A percentile compares a stretch with the other conserved stretches of the same genome.
phyloP scores from a whole-genome alignment of 2,888 invertebrate species.

The Leptopilina myrica region DNA sequence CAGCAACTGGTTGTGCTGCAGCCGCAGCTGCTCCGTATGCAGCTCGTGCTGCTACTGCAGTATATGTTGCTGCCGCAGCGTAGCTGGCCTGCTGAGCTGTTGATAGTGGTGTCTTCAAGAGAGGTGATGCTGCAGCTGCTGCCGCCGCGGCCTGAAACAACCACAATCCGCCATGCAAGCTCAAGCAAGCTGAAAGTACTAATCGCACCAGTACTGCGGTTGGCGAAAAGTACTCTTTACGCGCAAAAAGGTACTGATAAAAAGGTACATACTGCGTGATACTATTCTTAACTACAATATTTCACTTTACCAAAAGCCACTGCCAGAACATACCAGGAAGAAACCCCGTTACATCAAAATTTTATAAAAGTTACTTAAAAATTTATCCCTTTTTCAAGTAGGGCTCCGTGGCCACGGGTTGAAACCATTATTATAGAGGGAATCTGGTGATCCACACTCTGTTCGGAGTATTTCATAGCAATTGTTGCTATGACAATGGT shows the following conservation, averaged over 20 bases:
- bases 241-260: slow-evolving; percentile 48
- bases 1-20: slow-evolving; percentile 84
- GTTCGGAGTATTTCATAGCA: too few relatives aligned
- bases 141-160: slow-evolving; percentile 81
- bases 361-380: not conserved
- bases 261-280: slow-evolving; percentile 50
- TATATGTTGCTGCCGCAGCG: slow-evolving; percentile 91
- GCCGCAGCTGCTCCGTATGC: slow-evolving; percentile 87
- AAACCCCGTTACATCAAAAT: not conserved
- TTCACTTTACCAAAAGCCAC: slow-evolving; percentile 52
- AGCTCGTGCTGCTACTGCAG: slow-evolving; percentile 90
- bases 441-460: too few relatives aligned
- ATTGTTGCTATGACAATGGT: too few relatives aligned
- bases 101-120: slow-evolving; percentile 90
- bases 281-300: slow-evolving; percentile 55
- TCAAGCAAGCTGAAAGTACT: slow-evolving; percentile 73
- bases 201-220: slow-evolving; percentile 60
- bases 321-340: slow-evolving; percentile 47
- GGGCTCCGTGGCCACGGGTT: too few relatives aligned
- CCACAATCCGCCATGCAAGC: slow-evolving; percentile 74
- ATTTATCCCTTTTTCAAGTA: too few relatives aligned
- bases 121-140: slow-evolving; percentile 86
- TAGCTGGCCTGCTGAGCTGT: slow-evolving; percentile 92
- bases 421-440: too few relatives aligned
- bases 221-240: slow-evolving; percentile 52